These are phyloP conservation scores for Chamaetylas fuelleborni DNA, from an alignment of 2,113 vertebrate species.

Conservation along the genomic window DNA sequence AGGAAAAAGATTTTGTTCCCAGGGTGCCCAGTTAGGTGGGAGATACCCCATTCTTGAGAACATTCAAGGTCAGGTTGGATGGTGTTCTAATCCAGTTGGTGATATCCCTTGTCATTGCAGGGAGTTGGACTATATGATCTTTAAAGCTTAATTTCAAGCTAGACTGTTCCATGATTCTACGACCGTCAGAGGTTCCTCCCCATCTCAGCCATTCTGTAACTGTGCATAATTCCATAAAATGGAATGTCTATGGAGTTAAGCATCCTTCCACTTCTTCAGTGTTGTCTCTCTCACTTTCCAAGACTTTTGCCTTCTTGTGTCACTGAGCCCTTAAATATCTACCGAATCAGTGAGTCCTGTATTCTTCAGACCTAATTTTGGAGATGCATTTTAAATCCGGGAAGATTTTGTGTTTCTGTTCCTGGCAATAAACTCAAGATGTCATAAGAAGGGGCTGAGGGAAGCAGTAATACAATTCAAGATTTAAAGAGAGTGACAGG, in stretches of 20 bases:
- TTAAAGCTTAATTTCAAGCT: neutral
- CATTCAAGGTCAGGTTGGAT: neutral
- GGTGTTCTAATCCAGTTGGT: neutral
- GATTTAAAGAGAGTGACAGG: neutral
- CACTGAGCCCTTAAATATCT: neutral
- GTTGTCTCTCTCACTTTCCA: neutral
- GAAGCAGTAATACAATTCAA: neutral
- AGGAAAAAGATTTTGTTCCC: neutral
- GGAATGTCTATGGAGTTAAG: neutral
- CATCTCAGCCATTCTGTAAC: neutral
- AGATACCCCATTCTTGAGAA: neutral
- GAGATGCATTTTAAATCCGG: neutral
- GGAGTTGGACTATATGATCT: neutral
- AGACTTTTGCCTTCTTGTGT: neutral
- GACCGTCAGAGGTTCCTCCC: neutral
- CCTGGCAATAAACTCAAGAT: neutral
- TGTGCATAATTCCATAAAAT: neutral
- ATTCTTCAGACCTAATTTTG: neutral
- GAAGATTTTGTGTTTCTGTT: neutral
- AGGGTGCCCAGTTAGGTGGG: neutral
- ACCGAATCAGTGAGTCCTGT: neutral
- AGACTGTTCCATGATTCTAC: neutral
- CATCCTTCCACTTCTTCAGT: rapidly evolving
- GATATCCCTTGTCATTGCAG: neutral
- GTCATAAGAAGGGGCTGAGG: neutral